A percentile compares a stretch with the other conserved stretches of the same genome.
Evolutionary conservation across 2,888 invertebrate species (phyloP).

Genomic region (Campoletis raptor): DNA sequence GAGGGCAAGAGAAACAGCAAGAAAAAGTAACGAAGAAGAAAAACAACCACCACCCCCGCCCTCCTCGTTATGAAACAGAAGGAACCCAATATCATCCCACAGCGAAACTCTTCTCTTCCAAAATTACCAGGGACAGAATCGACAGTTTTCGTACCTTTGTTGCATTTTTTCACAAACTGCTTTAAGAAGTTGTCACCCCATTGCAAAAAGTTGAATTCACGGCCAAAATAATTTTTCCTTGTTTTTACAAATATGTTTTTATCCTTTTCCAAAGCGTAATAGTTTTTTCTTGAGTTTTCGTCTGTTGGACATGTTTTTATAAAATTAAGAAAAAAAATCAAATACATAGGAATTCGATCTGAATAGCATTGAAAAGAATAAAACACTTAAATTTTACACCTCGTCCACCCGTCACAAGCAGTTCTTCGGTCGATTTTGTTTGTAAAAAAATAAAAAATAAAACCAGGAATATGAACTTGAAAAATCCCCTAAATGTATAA

Average conservation of each 20-base stretch:
- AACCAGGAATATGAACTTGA: no score
- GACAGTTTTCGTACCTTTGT: background rate
- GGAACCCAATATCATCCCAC: background rate
- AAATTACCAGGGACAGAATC: background rate
- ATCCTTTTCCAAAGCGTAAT: no score
- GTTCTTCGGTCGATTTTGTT: no score
- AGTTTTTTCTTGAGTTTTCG: no score
- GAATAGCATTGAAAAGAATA: no score
- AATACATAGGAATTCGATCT: no score
- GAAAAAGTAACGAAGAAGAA: constrained; percentile 73
- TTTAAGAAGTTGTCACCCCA: background rate
- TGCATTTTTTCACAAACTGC: background rate
- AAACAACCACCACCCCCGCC: constrained; percentile 56
- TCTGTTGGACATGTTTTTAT: no score
- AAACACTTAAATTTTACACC: no score
- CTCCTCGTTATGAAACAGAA: background rate
- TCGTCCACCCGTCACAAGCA: no score
- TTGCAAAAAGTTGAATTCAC: background rate
- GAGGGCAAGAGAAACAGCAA: constrained; percentile 60
- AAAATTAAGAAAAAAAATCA: no score
- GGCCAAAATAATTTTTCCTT: background rate
- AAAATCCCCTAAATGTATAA: no score
- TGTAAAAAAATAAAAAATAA: no score
- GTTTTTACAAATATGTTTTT: background rate
- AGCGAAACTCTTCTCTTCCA: background rate